phyloP scores from a whole-genome alignment of 2,888 invertebrate genomes.

The Alloscopus bannaensis region DNA sequence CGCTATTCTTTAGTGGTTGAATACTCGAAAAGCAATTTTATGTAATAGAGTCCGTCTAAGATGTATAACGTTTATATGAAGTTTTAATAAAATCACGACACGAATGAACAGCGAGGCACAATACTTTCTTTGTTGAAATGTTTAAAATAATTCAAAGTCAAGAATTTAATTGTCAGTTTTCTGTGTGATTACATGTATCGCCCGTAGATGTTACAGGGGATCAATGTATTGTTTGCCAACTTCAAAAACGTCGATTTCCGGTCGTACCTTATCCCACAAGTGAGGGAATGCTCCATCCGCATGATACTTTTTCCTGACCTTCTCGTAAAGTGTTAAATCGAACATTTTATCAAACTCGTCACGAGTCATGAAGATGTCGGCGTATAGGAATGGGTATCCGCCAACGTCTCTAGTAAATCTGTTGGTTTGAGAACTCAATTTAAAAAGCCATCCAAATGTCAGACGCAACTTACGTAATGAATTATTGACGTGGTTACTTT shows the following conservation, averaged over 20 bases:
- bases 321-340: slow-evolving; percentile 81
- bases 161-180: no score
- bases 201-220: slow-evolving; percentile 70
- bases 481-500: slow-evolving; percentile 74
- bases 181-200: neutral
- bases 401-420: slow-evolving; percentile 82
- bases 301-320: slow-evolving; percentile 79
- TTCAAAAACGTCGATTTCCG: slow-evolving; percentile 81
- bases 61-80: neutral
- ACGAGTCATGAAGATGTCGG: slow-evolving; percentile 82
- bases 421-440: no score
- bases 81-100: no score
- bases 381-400: slow-evolving; percentile 83
- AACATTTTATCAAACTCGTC: slow-evolving; percentile 83
- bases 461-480: neutral
- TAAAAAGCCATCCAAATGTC: no score
- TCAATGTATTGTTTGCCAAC: slow-evolving; percentile 76
- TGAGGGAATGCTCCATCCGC: slow-evolving; percentile 81
- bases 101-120: no score
- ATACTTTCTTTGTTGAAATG: no score
- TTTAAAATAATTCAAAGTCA: no score
- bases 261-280: slow-evolving; percentile 82
- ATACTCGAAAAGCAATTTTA: neutral
- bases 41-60: no score
- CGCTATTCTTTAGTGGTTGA: no score